Conservation (phyloP, 2,113 vertebrate genomes). For the Phycodurus eques region DNA sequence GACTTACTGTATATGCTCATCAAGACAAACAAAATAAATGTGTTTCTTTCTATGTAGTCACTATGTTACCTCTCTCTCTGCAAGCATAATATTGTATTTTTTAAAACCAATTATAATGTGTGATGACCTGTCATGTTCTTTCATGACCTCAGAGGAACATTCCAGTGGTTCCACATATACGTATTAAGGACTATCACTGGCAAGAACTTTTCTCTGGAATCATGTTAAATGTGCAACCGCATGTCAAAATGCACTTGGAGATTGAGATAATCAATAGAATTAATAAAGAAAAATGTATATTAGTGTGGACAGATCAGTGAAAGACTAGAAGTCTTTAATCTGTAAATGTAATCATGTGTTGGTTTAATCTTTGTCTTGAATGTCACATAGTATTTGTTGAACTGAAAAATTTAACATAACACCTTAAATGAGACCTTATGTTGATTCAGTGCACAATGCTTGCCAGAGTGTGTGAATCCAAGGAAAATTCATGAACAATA, state of each 20-base stretch:
- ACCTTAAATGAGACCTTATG: not conserved
- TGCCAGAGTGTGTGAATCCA: not conserved
- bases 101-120: not conserved
- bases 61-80: constrained; percentile 15
- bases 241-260: not conserved
- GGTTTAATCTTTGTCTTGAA: not conserved
- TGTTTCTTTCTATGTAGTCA: constrained; percentile 33
- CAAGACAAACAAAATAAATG: constrained; percentile 34
- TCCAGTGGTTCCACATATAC: constrained; percentile 17
- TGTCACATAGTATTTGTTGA: not conserved
- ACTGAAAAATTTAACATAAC: constrained; percentile 1
- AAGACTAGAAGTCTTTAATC: not conserved
- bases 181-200: constrained; percentile 12
- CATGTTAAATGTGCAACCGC: constrained; percentile 4
- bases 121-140: constrained; percentile 17
- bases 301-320: not conserved
- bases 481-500: constrained; percentile 6
- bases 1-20: constrained; percentile 21
- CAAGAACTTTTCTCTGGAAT: constrained; percentile 16
- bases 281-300: not conserved
- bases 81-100: not conserved
- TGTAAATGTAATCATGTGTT: not conserved
- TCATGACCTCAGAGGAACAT: constrained; percentile 9
- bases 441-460: not conserved
- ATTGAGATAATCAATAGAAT: not conserved